These are phyloP conservation scores for Hemibagrus guttatus DNA, from an alignment of 2,797 vertebrate genomes.

Conservation along the genomic window DNA sequence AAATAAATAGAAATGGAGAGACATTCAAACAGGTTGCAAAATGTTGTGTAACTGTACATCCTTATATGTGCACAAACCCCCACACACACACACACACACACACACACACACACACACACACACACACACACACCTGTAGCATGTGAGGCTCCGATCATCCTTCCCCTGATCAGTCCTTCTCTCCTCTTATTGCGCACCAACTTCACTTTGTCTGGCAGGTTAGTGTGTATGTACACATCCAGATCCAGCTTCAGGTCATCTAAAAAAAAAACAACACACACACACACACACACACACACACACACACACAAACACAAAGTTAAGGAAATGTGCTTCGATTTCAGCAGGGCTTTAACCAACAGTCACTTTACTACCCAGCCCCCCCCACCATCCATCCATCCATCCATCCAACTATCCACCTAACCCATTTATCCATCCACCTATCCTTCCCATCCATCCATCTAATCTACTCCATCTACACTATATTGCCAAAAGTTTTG, in stretches of 20 bases:
- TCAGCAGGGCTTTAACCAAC: neutral
- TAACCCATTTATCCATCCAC: neutral
- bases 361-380: neutral
- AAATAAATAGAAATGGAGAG: neutral
- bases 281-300: neutral
- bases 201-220: constrained; percentile 81
- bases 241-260: constrained; percentile 89
- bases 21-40: neutral
- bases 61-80: neutral
- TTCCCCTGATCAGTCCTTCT: constrained; percentile 92
- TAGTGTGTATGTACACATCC: constrained; percentile 75
- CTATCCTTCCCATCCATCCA: neutral
- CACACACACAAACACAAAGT: neutral
- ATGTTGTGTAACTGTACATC: neutral
- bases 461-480: no score
- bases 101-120: neutral
- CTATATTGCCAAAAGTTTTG: no score
- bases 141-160: constrained; percentile 93
- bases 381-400: neutral
- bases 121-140: constrained; percentile 80
- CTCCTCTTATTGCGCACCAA: constrained; percentile 86
- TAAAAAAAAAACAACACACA: no score
- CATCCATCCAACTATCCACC: no score
- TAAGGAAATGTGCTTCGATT: neutral
- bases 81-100: constrained; percentile 64